These are phyloP conservation scores for Anguilla rostrata DNA, from an alignment of 2,113 vertebrate species.

Conservation along the genomic window DNA sequence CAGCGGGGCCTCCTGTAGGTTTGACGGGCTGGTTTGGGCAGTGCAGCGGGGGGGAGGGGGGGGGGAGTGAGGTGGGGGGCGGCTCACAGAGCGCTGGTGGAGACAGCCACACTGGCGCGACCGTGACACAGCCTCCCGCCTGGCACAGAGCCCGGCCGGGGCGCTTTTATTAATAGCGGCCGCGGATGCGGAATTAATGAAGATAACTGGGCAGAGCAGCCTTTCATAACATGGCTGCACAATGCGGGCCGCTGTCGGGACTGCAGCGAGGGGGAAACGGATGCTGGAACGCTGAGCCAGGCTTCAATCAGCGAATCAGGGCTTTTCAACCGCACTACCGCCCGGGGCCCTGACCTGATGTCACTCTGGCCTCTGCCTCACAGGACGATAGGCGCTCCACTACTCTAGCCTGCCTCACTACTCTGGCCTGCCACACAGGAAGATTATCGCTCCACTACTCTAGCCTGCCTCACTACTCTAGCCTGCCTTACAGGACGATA, in stretches of 20 bases:
- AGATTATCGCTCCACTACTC: too few relatives aligned
- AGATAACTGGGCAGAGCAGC: conserved; percentile 37
- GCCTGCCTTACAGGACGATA: not conserved
- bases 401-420: too few relatives aligned
- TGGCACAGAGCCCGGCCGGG: conserved; percentile 21
- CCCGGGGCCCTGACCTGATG: too few relatives aligned
- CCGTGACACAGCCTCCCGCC: conserved; percentile 17
- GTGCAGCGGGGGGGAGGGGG: conserved; percentile 25
- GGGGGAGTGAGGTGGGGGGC: conserved; percentile 11
- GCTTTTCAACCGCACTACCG: not conserved
- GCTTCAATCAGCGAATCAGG: conserved; percentile 3
- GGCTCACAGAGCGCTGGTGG: not conserved
- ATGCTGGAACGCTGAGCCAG: conserved; percentile 21
- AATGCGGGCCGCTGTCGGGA: conserved; percentile 13
- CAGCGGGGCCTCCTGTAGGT: conserved; percentile 10
- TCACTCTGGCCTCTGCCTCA: too few relatives aligned
- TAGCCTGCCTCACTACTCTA: too few relatives aligned
- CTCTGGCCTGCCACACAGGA: too few relatives aligned
- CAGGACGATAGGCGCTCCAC: too few relatives aligned
- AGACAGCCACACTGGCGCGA: conserved; percentile 12
- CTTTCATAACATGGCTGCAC: conserved; percentile 25
- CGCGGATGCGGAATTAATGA: conserved; percentile 39
- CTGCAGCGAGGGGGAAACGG: conserved; percentile 6
- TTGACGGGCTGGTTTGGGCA: not conserved
- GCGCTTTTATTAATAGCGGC: conserved; percentile 24